Evolutionary conservation across 2,797 vertebrate genomes (phyloP).

Genomic region (Tokudaia tokunoshimensis): DNA sequence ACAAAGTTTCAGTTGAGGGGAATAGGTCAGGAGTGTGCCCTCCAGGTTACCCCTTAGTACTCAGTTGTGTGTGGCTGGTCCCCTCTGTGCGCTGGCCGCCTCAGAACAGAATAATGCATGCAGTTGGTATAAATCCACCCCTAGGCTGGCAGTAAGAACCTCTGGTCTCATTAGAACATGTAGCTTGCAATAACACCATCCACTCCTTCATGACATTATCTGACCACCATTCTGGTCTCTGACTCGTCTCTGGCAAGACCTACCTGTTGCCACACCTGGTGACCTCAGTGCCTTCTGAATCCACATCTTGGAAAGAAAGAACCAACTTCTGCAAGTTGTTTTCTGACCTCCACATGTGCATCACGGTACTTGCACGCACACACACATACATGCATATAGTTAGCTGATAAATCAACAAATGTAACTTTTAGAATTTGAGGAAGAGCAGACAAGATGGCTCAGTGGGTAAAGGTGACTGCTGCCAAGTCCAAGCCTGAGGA

Average conservation of each 20-base stretch:
- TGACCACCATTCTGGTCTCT: background rate
- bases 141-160: background rate
- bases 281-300: background rate
- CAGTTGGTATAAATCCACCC: too few relatives aligned
- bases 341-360: background rate
- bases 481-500: background rate
- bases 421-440: background rate
- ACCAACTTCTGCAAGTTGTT: background rate
- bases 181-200: background rate
- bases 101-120: background rate
- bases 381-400: background rate
- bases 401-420: background rate
- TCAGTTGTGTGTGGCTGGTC: background rate
- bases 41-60: background rate
- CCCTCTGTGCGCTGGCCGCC: background rate
- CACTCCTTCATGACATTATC: background rate
- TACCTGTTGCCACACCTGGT: background rate
- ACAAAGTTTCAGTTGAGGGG: background rate
- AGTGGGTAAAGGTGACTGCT: background rate
- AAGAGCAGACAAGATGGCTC: background rate
- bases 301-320: background rate
- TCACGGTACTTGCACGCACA: fast-evolving
- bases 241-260: background rate
- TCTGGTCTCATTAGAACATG: background rate
- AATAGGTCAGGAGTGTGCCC: background rate